A percentile compares a stretch with the other conserved stretches of the same genome.
Evolutionary conservation across 2,797 vertebrate species (phyloP).

Genomic region (Darevskia nairensis): DNA sequence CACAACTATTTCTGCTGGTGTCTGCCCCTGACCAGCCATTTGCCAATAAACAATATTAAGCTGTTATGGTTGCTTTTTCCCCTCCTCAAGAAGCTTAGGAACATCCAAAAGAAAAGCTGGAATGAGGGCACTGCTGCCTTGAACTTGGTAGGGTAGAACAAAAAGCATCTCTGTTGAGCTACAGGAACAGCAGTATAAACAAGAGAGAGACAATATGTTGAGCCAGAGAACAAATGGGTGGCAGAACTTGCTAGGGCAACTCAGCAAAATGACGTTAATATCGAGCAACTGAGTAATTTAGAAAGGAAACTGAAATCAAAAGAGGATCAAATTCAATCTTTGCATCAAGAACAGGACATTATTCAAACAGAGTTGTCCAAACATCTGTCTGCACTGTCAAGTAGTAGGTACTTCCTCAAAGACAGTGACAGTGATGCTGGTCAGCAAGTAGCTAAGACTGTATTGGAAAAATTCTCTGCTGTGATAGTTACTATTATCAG

Average conservation of each 20-base stretch:
- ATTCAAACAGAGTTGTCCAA: conserved; percentile 81
- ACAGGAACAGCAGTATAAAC: no score
- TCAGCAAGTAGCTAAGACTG: conserved; percentile 69
- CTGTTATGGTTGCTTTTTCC: neutral
- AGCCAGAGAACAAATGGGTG: conserved; percentile 83
- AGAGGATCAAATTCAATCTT: conserved; percentile 81
- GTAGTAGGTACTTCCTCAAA: conserved; percentile 77
- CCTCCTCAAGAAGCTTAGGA: neutral
- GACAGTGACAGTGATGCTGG: conserved; percentile 69
- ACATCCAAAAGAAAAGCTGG: neutral
- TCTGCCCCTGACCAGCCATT: no score
- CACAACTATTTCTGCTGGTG: no score
- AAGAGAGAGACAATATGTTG: no score
- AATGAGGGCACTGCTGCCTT: neutral
- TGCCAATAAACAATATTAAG: neutral
- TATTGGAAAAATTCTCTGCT: conserved; percentile 77
- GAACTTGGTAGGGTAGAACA: neutral
- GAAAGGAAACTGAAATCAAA: conserved; percentile 82
- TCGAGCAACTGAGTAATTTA: conserved; percentile 78
- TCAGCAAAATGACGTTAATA: conserved; percentile 79
- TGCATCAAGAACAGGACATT: conserved; percentile 84
- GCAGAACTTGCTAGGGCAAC: conserved; percentile 81
- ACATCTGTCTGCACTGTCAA: conserved; percentile 76
- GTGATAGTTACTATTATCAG: conserved; percentile 78
- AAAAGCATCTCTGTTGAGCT: fast-evolving